A percentile compares a stretch with the other conserved stretches of the same genome.
These are phyloP conservation scores for Siphamia tubifer DNA, from an alignment of 2,113 vertebrate genomes.

Conservation along the genomic window DNA sequence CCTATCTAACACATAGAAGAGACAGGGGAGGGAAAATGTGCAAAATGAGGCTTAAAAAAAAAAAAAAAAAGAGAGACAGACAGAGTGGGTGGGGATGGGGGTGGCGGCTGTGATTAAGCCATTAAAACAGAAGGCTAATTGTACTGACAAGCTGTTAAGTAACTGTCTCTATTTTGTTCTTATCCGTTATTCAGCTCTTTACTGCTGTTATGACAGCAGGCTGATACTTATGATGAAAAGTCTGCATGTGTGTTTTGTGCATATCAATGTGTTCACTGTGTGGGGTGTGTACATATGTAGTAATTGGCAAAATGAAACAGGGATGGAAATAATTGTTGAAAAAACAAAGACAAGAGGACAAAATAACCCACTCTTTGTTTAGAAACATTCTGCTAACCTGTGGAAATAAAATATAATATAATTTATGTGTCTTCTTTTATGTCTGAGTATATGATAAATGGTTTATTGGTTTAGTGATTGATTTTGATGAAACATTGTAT, in stretches of 20 bases:
- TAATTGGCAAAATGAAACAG: neutral
- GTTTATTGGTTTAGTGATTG: no score
- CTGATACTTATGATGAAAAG: neutral
- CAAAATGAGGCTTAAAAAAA: conserved; percentile 6
- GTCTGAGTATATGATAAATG: neutral
- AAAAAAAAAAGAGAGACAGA: neutral
- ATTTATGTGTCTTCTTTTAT: neutral
- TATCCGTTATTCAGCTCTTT: conserved; percentile 42
- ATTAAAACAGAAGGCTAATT: conserved; percentile 56
- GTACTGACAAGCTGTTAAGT: conserved; percentile 61
- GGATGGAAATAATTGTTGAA: no score
- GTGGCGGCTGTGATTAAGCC: conserved; percentile 48
- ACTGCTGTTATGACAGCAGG: conserved; percentile 42
- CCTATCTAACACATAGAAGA: neutral
- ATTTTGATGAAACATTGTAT: no score
- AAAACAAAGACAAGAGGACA: neutral
- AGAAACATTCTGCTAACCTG: neutral
- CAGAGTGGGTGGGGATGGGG: neutral
- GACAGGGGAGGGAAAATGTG: neutral
- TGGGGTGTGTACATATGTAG: no score
- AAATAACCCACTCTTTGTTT: no score
- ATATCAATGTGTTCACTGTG: no score
- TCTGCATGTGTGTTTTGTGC: neutral
- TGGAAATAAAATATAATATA: neutral
- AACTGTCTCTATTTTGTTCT: conserved; percentile 49